These are phyloP conservation scores for Gephyroberyx darwinii DNA, from an alignment of 2,797 vertebrate species.

Conservation along the genomic window DNA sequence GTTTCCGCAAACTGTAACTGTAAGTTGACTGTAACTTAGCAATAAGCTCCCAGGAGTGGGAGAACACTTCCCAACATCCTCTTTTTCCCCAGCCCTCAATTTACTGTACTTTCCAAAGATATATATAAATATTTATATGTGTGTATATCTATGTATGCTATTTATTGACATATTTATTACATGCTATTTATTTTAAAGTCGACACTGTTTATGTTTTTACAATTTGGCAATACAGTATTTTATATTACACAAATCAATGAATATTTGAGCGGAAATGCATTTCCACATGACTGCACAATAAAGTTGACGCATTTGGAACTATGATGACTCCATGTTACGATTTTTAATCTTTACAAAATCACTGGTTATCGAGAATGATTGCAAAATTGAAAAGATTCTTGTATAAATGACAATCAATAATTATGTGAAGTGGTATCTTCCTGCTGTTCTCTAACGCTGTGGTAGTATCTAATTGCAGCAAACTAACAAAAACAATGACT, in stretches of 20 bases:
- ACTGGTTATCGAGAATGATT: slow-evolving; percentile 31
- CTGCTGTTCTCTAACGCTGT: slow-evolving; percentile 2
- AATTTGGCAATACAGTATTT: slow-evolving; percentile 57
- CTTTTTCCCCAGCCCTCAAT: slow-evolving; percentile 51
- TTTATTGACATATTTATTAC: slow-evolving; percentile 78
- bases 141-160: slow-evolving; percentile 60
- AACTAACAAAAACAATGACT: slow-evolving; percentile 32
- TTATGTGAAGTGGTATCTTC: slow-evolving; percentile 9
- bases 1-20: slow-evolving; percentile 61
- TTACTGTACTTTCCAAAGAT: slow-evolving; percentile 75
- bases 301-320: slow-evolving; percentile 59
- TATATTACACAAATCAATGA: slow-evolving; percentile 51
- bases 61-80: slow-evolving; percentile 55
- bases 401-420: slow-evolving; percentile 35
- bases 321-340: slow-evolving; percentile 54
- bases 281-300: slow-evolving; percentile 63
- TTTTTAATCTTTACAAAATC: slow-evolving; percentile 28
- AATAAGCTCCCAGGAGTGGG: slow-evolving; percentile 23
- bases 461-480: slow-evolving; percentile 34
- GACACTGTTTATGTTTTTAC: slow-evolving; percentile 56
- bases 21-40: slow-evolving; percentile 44
- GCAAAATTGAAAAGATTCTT: slow-evolving; percentile 34
- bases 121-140: slow-evolving; percentile 52
- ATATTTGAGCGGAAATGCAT: slow-evolving; percentile 51
- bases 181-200: slow-evolving; percentile 71